phyloP scores from a whole-genome alignment of 2,888 invertebrate species.

The Anagyrus pseudococci region DNA sequence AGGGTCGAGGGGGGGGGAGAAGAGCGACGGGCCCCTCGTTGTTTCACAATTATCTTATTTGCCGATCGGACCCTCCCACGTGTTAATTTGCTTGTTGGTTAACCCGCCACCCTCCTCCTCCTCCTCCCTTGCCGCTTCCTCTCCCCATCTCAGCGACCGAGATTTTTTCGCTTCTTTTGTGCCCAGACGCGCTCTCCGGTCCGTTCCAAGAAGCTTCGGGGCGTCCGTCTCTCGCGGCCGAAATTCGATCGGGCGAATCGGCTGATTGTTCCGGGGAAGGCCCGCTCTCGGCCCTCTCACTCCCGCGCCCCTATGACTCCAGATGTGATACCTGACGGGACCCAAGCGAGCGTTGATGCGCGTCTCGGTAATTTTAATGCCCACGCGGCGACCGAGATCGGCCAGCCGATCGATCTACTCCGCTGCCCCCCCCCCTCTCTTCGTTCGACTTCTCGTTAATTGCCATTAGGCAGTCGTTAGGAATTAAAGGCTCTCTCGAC shows the following conservation, averaged over 20 bases:
- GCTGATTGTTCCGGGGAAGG: conserved; percentile 27
- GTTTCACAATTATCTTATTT: conserved; percentile 55
- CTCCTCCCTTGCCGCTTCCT: conserved; percentile 31
- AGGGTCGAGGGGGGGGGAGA: conserved; percentile 15
- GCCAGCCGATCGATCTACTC: background rate
- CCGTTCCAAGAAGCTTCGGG: conserved; percentile 23
- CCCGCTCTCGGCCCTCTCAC: too few species aligned
- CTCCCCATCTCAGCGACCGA: conserved; percentile 22
- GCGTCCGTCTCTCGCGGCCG: conserved; percentile 8
- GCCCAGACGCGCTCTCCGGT: conserved; percentile 12
- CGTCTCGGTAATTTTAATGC: background rate
- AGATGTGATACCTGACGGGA: too few species aligned
- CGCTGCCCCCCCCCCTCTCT: too few species aligned
- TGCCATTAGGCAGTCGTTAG: background rate
- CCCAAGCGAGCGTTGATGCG: background rate
- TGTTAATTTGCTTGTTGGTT: conserved; percentile 62
- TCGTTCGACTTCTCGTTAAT: background rate
- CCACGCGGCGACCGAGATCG: background rate
- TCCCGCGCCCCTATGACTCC: too few species aligned
- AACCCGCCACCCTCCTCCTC: conserved; percentile 44
- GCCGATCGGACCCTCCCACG: conserved; percentile 61
- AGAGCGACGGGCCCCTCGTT: conserved; percentile 47
- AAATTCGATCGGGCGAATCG: conserved; percentile 32
- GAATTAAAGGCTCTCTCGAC: too few species aligned
- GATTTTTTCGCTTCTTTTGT: conserved; percentile 30